A percentile compares a stretch with the other conserved stretches of the same genome.
Conservation (phyloP, 2,888 invertebrate species). For the Atrina japonica region DNA sequence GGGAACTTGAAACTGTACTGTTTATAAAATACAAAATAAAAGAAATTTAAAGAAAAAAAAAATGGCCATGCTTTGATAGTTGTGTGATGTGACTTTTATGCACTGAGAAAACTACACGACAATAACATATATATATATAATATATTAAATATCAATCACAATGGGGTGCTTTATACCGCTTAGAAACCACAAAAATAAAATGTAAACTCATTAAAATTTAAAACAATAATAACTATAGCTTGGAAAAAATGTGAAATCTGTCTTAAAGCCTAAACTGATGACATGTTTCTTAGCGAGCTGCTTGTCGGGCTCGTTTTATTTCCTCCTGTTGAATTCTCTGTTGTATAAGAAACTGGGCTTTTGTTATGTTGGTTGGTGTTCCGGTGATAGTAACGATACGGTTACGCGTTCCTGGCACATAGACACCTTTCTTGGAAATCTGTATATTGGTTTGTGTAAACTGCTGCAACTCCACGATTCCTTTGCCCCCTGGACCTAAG, state of each 20-base stretch:
- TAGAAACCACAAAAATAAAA: constrained; percentile 38
- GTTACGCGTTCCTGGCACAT: constrained; percentile 98
- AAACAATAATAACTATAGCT: constrained; percentile 24
- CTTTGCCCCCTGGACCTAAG: constrained; percentile 97
- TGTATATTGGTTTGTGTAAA: constrained; percentile 98
- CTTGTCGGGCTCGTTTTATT: constrained; percentile 94
- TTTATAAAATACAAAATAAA: constrained; percentile 32
- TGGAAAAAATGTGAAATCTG: constrained; percentile 24
- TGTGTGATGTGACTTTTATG: constrained; percentile 18
- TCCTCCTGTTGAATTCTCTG: constrained; percentile 98
- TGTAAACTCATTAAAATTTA: constrained; percentile 41
- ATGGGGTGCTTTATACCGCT: constrained; percentile 27
- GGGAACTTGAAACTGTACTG: constrained; percentile 24
- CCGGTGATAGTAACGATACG: constrained; percentile 98
- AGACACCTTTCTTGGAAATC: constrained; percentile 98
- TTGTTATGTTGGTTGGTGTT: constrained; percentile 91
- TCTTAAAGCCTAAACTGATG: constrained; percentile 53
- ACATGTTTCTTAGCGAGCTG: constrained; percentile 63
- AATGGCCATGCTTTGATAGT: constrained; percentile 28
- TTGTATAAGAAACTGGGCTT: constrained; percentile 97
- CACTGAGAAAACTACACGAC: constrained; percentile 18
- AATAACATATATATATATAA: constrained; percentile 9
- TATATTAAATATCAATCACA: constrained; percentile 8
- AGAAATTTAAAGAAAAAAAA: constrained; percentile 36
- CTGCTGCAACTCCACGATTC: constrained; percentile 98